Evolutionary conservation across 1,140 invertebrate genomes (phyloP).

Genomic region (Drosophila lacteicornis): DNA sequence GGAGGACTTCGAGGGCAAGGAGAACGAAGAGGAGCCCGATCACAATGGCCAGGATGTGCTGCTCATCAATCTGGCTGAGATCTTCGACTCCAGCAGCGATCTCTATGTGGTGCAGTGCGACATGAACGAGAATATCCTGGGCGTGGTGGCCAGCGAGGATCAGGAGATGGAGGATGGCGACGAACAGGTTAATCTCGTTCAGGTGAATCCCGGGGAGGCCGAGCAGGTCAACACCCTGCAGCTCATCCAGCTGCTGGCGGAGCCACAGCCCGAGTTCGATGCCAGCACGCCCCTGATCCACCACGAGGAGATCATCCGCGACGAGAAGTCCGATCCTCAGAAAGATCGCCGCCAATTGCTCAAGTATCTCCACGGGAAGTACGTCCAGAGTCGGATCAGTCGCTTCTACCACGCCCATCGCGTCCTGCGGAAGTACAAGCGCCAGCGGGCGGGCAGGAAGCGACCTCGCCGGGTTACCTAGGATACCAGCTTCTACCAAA

Average conservation of each 20-base stretch:
- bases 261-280: slow-evolving; percentile 46
- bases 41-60: slow-evolving; percentile 65
- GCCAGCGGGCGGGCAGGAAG: slow-evolving; percentile 16
- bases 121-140: slow-evolving; percentile 79
- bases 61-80: slow-evolving; percentile 78
- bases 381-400: slow-evolving; percentile 68
- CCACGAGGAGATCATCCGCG: slow-evolving; percentile 55
- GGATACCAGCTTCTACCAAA: slow-evolving; percentile 54
- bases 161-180: background rate
- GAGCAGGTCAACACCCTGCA: slow-evolving; percentile 57
- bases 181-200: background rate
- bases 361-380: slow-evolving; percentile 79
- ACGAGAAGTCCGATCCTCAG: slow-evolving; percentile 34
- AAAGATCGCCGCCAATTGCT: slow-evolving; percentile 58
- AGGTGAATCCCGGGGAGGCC: slow-evolving; percentile 9
- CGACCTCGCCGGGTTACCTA: slow-evolving; percentile 8
- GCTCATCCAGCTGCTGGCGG: slow-evolving; percentile 65
- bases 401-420: slow-evolving; percentile 72
- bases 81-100: slow-evolving; percentile 78
- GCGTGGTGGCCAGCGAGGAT: slow-evolving; percentile 55
- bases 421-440: slow-evolving; percentile 71
- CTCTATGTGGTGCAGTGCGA: slow-evolving; percentile 83
- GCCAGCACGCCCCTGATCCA: slow-evolving; percentile 8
- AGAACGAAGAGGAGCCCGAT: slow-evolving; percentile 20
- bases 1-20: slow-evolving; percentile 61